Conservation (phyloP, 2,113 vertebrate species). For the Phalacrocorax carbo region DNA sequence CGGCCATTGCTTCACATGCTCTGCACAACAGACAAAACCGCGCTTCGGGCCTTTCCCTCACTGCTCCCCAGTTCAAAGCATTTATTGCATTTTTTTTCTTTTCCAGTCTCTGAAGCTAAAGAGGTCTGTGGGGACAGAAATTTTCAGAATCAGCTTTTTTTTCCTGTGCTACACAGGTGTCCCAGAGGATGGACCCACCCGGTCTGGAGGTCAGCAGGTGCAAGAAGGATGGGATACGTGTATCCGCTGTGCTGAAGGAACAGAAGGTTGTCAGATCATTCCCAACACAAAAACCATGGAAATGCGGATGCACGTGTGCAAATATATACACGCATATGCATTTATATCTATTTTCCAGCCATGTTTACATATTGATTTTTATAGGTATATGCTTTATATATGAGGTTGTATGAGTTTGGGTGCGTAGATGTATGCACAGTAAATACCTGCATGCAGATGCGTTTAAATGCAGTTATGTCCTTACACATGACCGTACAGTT, state of each 20-base stretch:
- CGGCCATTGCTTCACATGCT: not conserved
- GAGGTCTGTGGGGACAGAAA: not conserved
- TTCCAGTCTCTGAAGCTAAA: not conserved
- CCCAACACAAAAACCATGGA: not conserved
- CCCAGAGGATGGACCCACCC: not conserved
- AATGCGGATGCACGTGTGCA: accelerated
- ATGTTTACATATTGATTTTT: accelerated
- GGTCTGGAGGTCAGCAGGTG: accelerated
- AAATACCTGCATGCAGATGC: accelerated
- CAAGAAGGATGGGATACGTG: accelerated
- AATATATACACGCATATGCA: accelerated
- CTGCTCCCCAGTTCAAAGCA: not conserved
- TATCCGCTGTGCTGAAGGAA: not conserved
- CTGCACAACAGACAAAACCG: not conserved
- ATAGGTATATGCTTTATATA: too few relatives aligned
- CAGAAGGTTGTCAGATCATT: not conserved
- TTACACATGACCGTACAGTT: accelerated
- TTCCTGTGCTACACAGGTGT: not conserved
- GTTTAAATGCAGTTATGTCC: not conserved
- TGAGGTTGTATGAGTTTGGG: not conserved
- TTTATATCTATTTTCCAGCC: not conserved
- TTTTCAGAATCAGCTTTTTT: not conserved
- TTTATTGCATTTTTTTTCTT: not conserved
- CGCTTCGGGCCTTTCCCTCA: not conserved
- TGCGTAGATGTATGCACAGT: not conserved